Evolutionary conservation across 1,140 invertebrate genomes (phyloP).

Genomic region (Eurytemora carolleeae): DNA sequence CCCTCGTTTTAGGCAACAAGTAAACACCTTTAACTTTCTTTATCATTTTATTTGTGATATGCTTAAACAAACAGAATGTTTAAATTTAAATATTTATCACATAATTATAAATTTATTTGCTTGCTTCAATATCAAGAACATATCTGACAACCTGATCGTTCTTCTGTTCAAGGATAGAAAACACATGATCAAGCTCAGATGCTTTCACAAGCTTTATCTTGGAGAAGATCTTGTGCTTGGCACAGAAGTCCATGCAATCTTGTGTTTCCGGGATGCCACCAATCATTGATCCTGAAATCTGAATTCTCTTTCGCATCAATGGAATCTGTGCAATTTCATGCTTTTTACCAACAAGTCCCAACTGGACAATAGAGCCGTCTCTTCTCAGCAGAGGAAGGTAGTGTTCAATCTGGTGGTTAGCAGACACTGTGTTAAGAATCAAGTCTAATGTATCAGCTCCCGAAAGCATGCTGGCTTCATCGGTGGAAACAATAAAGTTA

Average conservation of each 20-base stretch:
- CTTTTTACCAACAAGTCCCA: background rate
- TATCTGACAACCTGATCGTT: slow-evolving; percentile 3
- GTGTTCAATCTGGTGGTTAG: background rate
- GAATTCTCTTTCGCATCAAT: background rate
- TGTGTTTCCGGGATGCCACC: slow-evolving; percentile 2
- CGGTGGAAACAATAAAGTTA: background rate
- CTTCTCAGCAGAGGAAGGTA: background rate
- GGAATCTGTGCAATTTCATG: background rate
- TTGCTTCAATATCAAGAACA: slow-evolving; percentile 7
- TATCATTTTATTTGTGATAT: no score
- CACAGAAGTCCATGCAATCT: slow-evolving; percentile 7
- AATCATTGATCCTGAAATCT: background rate
- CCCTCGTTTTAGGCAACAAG: no score
- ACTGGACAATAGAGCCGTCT: background rate
- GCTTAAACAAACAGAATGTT: no score
- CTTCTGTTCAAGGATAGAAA: background rate
- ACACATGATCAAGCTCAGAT: background rate
- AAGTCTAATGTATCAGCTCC: background rate
- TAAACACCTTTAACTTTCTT: no score
- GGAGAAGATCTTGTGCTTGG: background rate
- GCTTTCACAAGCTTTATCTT: background rate
- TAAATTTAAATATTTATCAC: no score
- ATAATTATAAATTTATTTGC: slow-evolving; percentile 1
- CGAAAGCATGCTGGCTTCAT: background rate
- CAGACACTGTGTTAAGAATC: background rate